Percentiles rank a stretch among this genome's conserved stretches.
Evolutionary conservation across 2,888 invertebrate species (phyloP).

Genomic region (Nephrotoma appendiculata): DNA sequence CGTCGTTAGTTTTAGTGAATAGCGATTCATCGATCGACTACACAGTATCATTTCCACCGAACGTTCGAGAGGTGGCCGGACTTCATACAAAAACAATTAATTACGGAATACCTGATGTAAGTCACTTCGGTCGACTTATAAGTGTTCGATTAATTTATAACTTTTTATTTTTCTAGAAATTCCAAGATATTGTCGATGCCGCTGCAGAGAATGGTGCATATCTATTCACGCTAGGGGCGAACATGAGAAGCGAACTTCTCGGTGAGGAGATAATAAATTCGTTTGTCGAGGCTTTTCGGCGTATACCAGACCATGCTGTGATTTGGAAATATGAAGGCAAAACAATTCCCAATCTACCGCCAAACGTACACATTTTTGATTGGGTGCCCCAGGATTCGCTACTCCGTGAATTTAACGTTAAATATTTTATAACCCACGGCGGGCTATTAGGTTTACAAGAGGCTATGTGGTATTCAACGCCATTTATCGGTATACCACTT

Average conservation of each 20-base stretch:
- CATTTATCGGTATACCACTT: constrained; percentile 7
- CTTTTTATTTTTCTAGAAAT: background rate
- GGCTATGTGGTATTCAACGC: constrained; percentile 6
- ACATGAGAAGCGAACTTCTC: background rate
- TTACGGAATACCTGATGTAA: background rate
- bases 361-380: constrained; percentile 8
- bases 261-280: background rate
- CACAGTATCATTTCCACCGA: constrained; percentile 1
- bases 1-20: constrained; percentile 7
- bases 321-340: constrained; percentile 9
- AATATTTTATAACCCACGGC: constrained; percentile 6
- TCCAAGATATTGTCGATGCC: background rate
- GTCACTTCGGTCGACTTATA: too few species aligned
- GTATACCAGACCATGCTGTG: constrained; percentile 5
- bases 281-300: constrained; percentile 7
- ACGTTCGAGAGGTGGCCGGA: constrained; percentile 4
- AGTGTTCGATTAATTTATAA: background rate
- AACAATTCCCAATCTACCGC: constrained; percentile 1
- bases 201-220: background rate
- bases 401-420: constrained; percentile 6
- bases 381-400: constrained; percentile 9
- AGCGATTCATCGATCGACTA: constrained; percentile 7
- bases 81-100: background rate
- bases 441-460: constrained; percentile 8
- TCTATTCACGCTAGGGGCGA: background rate